phyloP scores from a whole-genome alignment of 2,888 invertebrate species.

The Beris morrisii region DNA sequence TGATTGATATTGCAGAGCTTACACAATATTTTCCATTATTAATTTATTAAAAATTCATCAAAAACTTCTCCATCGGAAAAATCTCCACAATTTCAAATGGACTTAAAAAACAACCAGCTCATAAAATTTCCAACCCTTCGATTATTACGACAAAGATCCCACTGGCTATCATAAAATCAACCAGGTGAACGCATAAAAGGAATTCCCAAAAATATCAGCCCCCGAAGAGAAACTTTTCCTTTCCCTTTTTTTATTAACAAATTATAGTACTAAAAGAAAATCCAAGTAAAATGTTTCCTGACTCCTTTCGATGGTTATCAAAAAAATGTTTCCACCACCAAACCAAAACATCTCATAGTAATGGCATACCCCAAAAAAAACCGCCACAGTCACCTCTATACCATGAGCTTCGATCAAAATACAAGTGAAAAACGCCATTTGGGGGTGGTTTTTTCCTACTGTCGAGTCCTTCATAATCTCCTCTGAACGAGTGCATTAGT shows the following conservation, averaged over 20 bases:
- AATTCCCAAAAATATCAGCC: slow-evolving; percentile 12
- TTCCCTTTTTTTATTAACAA: slow-evolving; percentile 19
- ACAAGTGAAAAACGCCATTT: neutral
- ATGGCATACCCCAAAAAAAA: slow-evolving; percentile 23
- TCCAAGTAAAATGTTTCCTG: slow-evolving; percentile 7
- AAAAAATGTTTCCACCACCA: slow-evolving; percentile 16
- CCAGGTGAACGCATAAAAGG: slow-evolving; percentile 16
- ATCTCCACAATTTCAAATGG: no score
- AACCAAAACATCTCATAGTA: neutral
- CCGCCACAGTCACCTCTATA: neutral
- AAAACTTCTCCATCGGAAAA: no score
- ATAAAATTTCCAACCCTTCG: no score
- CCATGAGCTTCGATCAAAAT: slow-evolving; percentile 8
- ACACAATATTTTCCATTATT: no score
- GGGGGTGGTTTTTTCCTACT: slow-evolving; percentile 12
- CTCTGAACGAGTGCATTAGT: slow-evolving; percentile 24
- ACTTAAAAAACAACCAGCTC: no score
- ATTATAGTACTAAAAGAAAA: slow-evolving; percentile 11
- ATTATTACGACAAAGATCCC: no score
- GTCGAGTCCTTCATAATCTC: slow-evolving; percentile 17
- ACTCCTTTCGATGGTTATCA: slow-evolving; percentile 25
- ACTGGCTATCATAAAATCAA: slow-evolving; percentile 27
- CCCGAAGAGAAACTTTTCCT: slow-evolving; percentile 15
- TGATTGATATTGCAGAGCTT: no score
- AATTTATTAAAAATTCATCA: no score